Evolutionary conservation across 2,888 invertebrate species (phyloP), one percentile per base, ranked within the genome.

Genomic region (Cacoxenus indagator): DNA sequence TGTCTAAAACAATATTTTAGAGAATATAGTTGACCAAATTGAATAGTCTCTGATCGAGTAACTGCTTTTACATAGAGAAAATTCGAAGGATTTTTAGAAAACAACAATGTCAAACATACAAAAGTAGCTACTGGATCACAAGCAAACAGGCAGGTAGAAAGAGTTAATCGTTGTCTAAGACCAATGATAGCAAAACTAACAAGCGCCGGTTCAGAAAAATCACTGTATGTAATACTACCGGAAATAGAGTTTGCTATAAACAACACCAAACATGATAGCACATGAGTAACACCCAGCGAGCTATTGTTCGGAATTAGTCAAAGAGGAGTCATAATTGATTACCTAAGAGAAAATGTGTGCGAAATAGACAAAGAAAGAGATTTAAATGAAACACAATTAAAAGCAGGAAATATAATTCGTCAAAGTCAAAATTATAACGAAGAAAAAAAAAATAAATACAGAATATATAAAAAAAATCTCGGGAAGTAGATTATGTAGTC

Each of bases 261-360:
- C 22, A 51, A 51, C 9, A 19, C 51, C 11, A 19, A 19, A 51
- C 51, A 51, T 51, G 22, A 51, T 4, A 51, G 19, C 22, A 51
- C 19, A 51, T 17, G 51, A 51, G 22, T 51, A 51, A 51, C 19
- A 17, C 19, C n/a, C n/a, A n/a, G n/a, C 19, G 19, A 51, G 51
- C 2, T 51, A 51, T 9, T 51, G 19, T 51, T 19, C 9, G 51
- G 51, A n/a, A 51, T 51, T 0, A 19, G 22, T 22, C 51, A 51
- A 51, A 51, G 51, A 51, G 51, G 51, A 6, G 17, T 19, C 6
- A 51, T 72, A 17, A 46, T 67, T 45, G 78, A 80, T 48, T 43
- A 67, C 8, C 14, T 75, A 24, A 67, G 11, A 24, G 59, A 67
- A 57, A 26, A 57, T 37, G 24, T 67, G 26, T n/a, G 24, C 5